phyloP scores from a whole-genome alignment of 2,113 vertebrate species.

The Hirundichthys speculiger region DNA sequence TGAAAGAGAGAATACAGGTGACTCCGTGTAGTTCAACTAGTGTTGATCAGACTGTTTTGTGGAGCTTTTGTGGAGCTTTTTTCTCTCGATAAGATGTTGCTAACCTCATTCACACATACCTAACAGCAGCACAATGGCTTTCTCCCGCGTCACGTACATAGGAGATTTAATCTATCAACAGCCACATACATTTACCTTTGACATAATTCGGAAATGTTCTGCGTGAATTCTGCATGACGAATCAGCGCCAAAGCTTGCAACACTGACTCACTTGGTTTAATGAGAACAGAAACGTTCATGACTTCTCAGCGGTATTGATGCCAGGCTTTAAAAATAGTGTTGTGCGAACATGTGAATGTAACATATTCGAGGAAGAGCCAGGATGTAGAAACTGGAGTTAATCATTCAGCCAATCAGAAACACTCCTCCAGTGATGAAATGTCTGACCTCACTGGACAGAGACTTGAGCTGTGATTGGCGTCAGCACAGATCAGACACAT shows the following conservation, averaged over 20 bases:
- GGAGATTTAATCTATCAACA: constrained; percentile 1
- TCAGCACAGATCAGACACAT: constrained; percentile 25
- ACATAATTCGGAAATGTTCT: constrained; percentile 6
- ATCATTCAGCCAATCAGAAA: constrained; percentile 9
- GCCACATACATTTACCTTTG: constrained; percentile 5
- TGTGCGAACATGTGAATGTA: constrained; percentile 10
- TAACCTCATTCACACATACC: constrained; percentile 39
- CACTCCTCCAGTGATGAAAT: constrained; percentile 12
- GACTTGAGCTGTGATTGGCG: constrained; percentile 29
- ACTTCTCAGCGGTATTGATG: constrained; percentile 38
- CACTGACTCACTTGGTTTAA: constrained; percentile 51
- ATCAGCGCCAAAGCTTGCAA: constrained; percentile 25
- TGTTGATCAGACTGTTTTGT: not conserved
- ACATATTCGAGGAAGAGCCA: not conserved
- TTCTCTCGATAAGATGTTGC: constrained; percentile 1
- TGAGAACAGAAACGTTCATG: constrained; percentile 22
- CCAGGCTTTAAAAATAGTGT: constrained; percentile 45
- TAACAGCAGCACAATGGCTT: constrained; percentile 5
- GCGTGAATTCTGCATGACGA: constrained; percentile 26
- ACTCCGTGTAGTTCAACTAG: not conserved
- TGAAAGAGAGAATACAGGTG: constrained; percentile 9
- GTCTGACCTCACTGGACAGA: constrained; percentile 23
- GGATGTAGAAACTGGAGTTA: constrained; percentile 1
- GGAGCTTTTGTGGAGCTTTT: not conserved
- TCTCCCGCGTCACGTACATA: too few species aligned